Evolutionary conservation across 2,797 vertebrate genomes (phyloP).

Genomic region (Phaenicophaeus curvirostris): DNA sequence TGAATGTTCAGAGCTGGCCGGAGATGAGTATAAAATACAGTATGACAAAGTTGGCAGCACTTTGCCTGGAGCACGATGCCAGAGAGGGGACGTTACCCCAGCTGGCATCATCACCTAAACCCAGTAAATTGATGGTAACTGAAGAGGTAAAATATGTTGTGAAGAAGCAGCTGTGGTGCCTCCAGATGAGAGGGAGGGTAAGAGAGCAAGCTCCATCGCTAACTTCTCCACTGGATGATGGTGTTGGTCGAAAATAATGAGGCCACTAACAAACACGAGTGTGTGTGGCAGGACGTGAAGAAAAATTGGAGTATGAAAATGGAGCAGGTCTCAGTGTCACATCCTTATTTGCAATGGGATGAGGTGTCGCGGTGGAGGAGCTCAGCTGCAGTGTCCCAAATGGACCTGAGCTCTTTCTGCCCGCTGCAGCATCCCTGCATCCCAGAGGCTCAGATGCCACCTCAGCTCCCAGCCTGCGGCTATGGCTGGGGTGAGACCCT

Average conservation of each 20-base stretch:
- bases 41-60: constrained; percentile 30
- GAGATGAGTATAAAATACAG: constrained; percentile 24
- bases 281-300: not conserved
- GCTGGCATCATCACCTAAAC: not conserved
- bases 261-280: not conserved
- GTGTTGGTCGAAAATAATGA: not conserved
- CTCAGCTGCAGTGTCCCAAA: not conserved
- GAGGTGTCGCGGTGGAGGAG: not conserved
- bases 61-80: not conserved
- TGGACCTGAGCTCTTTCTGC: not conserved
- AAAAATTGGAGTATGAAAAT: not conserved
- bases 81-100: not conserved
- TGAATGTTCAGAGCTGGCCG: constrained; percentile 34
- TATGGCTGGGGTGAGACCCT: not conserved
- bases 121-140: not conserved
- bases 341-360: not conserved
- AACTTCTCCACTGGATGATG: not conserved
- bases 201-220: not conserved
- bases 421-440: not conserved
- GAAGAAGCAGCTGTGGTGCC: not conserved
- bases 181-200: not conserved
- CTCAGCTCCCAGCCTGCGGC: not conserved
- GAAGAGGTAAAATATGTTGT: not conserved
- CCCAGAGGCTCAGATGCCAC: not conserved
- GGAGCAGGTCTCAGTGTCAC: rapidly evolving